A percentile compares a stretch with the other conserved stretches of the same genome.
Conservation (phyloP, 1,140 invertebrate genomes). For the Bombus waltoni region DNA sequence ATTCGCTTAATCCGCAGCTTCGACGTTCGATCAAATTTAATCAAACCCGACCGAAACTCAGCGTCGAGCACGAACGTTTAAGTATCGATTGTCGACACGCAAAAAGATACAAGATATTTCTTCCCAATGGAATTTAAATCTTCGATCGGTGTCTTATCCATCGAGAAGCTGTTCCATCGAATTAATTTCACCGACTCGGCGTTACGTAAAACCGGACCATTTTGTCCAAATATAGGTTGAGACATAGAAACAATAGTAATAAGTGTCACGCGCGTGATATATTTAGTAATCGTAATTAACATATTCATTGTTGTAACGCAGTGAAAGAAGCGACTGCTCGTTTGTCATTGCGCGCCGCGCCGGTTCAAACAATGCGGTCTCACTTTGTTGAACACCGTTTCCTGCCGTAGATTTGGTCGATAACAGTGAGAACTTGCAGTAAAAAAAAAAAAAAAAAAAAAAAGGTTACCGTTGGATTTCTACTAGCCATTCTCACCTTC, state of each 20-base stretch:
- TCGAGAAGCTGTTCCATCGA: not conserved
- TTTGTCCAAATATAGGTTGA: constrained; percentile 17
- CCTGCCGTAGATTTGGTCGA: not conserved
- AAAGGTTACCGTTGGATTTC: not conserved
- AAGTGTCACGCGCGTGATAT: constrained; percentile 32
- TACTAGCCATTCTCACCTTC: not conserved
- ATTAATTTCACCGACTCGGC: not conserved
- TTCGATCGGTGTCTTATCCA: not conserved
- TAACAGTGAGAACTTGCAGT: constrained; percentile 4
- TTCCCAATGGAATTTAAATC: too few relatives aligned
- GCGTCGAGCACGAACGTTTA: too few relatives aligned
- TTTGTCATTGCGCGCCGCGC: constrained; percentile 4
- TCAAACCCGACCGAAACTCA: too few relatives aligned
- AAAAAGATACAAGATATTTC: too few relatives aligned
- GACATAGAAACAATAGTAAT: constrained; percentile 1
- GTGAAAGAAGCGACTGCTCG: constrained; percentile 16
- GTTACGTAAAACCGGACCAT: constrained; percentile 20
- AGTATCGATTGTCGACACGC: too few relatives aligned
- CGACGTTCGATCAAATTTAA: too few relatives aligned
- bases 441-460: not conserved
- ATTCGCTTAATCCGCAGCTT: too few relatives aligned
- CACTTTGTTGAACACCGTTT: constrained; percentile 41
- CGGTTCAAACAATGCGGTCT: constrained; percentile 35
- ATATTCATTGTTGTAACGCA: constrained; percentile 25
- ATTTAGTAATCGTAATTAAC: constrained; percentile 35